Evolutionary conservation across 2,113 vertebrate genomes (phyloP), one percentile per base, ranked within the genome.

Genomic region (Eonycteris spelaea): DNA sequence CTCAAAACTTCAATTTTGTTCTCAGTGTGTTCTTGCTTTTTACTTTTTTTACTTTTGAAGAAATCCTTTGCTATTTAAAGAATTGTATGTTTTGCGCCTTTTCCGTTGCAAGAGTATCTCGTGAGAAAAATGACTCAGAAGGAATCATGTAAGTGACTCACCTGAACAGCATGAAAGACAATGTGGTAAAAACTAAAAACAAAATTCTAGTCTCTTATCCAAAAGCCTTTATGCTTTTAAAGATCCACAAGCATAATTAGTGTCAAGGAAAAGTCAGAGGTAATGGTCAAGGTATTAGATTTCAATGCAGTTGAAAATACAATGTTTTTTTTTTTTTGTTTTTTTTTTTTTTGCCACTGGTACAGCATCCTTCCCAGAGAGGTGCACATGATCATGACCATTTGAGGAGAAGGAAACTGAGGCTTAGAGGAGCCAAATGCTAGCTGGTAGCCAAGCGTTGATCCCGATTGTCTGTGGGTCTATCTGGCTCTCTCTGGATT

Each of bases 201-300:
- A 84, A 87, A 84, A 87, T 65, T 83, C 18, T 86, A 61, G 35
- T 87, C 38, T 91, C 96, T 93, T 55, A 96, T 65, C 59, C n/a
- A 83, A 96, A 91, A 78, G 10, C 6, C 38, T 35, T 85, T 12
- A 14, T 53, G 11, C 55, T 86, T 88, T 91, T 93, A 86, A 71
- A 91, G 70, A 79, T 30, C 14, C n/a, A 65, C 26, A 67, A 48
- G 21, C 35, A 70, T 91, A 95, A 82, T 83, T 63, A 74, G 40
- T 35, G 21, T 71, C 51, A 70, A 80, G 21, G 79, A 90, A 82
- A 91, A 78, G 40, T 90, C 78, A 75, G 33, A 57, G 45, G 43
- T 79, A 57, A 88, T 0, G 9, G 33, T 55, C 8, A 82, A 61
- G 7, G 28, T 43, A 40, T 83, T 91, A 63, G 16, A 70, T 51